phyloP scores from a whole-genome alignment of 2,888 invertebrate genomes.

The Lithophane semibrunnea region DNA sequence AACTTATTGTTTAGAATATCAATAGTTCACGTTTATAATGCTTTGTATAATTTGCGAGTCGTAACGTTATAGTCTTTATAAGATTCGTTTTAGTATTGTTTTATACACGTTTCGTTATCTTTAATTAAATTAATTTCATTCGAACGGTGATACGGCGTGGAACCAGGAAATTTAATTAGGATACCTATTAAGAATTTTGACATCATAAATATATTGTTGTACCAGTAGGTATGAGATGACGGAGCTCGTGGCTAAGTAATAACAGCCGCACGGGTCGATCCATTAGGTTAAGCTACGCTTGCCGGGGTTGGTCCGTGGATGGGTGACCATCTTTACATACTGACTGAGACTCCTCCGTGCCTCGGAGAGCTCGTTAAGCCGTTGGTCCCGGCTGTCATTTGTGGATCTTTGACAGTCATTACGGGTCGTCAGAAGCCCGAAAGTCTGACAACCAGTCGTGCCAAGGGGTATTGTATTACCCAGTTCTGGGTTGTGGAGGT shows the following conservation, averaged over 20 bases:
- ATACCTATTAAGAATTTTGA: neutral
- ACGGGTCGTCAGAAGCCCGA: too few relatives aligned
- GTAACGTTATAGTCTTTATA: slow-evolving; percentile 23
- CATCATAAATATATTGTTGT: neutral
- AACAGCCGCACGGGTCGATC: too few relatives aligned
- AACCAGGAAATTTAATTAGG: slow-evolving; percentile 5
- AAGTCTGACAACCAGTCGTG: too few relatives aligned
- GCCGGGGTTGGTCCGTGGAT: too few relatives aligned
- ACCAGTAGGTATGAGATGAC: neutral
- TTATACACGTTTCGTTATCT: slow-evolving; percentile 20
- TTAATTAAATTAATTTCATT: slow-evolving; percentile 42
- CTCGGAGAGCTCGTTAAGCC: too few relatives aligned
- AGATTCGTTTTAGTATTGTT: slow-evolving; percentile 30
- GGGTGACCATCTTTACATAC: too few relatives aligned
- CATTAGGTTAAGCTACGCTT: too few relatives aligned
- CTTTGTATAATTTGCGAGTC: slow-evolving; percentile 50
- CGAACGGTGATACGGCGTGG: neutral
- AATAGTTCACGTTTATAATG: slow-evolving; percentile 54
- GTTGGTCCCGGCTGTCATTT: too few relatives aligned
- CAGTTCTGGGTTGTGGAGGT: too few relatives aligned
- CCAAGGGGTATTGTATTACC: too few relatives aligned
- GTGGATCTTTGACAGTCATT: too few relatives aligned
- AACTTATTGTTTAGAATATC: slow-evolving; percentile 58
- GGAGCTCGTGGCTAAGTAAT: neutral
- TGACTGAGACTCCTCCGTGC: too few relatives aligned